Conservation (phyloP, 2,797 vertebrate genomes). For the Tauraco hartlaubi region DNA sequence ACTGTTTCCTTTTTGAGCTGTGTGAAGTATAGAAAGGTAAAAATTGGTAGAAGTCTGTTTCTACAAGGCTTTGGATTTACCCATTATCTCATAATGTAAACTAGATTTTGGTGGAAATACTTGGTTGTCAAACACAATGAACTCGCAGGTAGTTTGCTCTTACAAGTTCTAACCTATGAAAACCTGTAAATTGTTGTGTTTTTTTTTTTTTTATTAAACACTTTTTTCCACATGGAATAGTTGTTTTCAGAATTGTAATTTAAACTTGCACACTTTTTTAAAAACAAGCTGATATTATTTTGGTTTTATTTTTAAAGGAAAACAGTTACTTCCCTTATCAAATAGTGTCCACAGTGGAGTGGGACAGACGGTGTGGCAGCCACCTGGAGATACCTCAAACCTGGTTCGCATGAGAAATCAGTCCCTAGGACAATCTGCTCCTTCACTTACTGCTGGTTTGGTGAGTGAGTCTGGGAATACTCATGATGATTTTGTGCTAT, state of each 20-base stretch:
- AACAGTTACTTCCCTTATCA: slow-evolving; percentile 94
- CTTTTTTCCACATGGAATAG: not conserved
- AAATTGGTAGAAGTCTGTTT: not conserved
- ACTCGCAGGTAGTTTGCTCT: not conserved
- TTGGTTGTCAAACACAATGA: not conserved
- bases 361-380: slow-evolving; percentile 87
- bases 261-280: not conserved
- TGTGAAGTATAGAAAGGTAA: not conserved
- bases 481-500: not conserved
- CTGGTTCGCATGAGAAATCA: slow-evolving; percentile 96
- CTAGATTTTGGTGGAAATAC: not conserved
- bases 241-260: not conserved
- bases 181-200: not conserved
- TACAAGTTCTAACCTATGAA: not conserved
- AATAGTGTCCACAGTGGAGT: slow-evolving; percentile 91
- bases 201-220: not conserved
- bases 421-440: slow-evolving; percentile 92
- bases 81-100: not conserved
- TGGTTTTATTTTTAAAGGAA: slow-evolving; percentile 84
- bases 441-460: slow-evolving; percentile 94
- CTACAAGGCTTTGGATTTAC: not conserved
- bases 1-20: not conserved
- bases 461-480: slow-evolving; percentile 85
- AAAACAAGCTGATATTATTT: slow-evolving; percentile 32
- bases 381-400: slow-evolving; percentile 88